These are phyloP conservation scores for Cheilosia grossa DNA, from an alignment of 2,888 invertebrate species.

Conservation along the genomic window DNA sequence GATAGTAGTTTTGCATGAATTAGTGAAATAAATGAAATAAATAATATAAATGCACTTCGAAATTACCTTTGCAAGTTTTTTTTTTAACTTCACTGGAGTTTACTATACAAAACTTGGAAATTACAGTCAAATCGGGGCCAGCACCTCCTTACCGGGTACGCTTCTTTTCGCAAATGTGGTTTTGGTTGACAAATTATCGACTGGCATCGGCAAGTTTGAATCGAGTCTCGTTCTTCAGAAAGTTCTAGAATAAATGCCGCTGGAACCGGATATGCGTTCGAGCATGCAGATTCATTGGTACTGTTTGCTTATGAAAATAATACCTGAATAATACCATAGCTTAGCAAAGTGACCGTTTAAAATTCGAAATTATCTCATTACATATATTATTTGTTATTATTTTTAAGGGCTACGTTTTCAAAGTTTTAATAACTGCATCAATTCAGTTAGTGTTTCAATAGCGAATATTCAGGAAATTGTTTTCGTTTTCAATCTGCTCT, in stretches of 20 bases:
- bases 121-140: conserved; percentile 56
- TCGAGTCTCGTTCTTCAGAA: conserved; percentile 65
- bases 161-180: conserved; percentile 64
- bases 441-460: too few species aligned
- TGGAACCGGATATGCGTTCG: conserved; percentile 68
- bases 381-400: not conserved
- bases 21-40: conserved; percentile 1
- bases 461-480: too few species aligned
- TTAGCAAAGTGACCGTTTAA: not conserved
- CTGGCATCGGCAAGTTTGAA: conserved; percentile 33
- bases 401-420: too few species aligned
- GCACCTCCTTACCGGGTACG: conserved; percentile 46
- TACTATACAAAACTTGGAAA: conserved; percentile 55
- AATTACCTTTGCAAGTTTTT: conserved; percentile 57
- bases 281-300: conserved; percentile 1
- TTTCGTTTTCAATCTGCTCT: too few species aligned
- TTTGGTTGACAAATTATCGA: conserved; percentile 55
- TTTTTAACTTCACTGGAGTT: conserved; percentile 8
- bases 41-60: not conserved
- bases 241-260: conserved; percentile 60
- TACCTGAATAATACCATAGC: not conserved
- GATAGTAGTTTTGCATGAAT: conserved; percentile 80
- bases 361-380: not conserved
- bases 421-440: too few species aligned
- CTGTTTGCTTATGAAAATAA: conserved; percentile 6